A percentile compares a stretch with the other conserved stretches of the same genome.
Evolutionary conservation across 2,888 invertebrate genomes (phyloP).

Genomic region (Ophonus ardosiacus): DNA sequence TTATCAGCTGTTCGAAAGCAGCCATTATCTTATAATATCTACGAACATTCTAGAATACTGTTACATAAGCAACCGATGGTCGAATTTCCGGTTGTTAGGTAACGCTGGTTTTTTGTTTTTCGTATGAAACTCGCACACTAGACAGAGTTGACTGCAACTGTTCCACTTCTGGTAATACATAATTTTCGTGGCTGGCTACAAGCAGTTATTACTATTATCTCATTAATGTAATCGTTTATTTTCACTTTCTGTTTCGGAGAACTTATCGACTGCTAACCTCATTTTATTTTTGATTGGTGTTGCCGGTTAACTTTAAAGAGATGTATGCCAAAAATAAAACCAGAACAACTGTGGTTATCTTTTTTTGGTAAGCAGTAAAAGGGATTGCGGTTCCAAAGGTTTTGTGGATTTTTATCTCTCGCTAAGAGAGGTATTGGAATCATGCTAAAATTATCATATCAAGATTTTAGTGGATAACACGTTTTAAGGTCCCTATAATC

Average conservation of each 20-base stretch:
- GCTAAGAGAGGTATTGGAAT: too few relatives aligned
- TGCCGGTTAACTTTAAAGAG: background rate
- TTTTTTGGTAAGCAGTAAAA: background rate
- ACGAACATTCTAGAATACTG: background rate
- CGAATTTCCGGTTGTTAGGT: constrained; percentile 6
- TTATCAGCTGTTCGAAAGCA: background rate
- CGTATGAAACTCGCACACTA: background rate
- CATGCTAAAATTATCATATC: too few relatives aligned
- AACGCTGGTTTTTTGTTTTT: background rate
- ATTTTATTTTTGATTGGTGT: constrained; percentile 12
- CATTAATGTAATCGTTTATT: background rate
- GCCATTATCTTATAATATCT: background rate
- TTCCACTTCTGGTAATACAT: background rate
- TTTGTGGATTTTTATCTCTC: background rate
- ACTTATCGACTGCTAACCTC: constrained; percentile 1
- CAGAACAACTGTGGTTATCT: background rate
- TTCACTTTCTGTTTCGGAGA: constrained; percentile 10
- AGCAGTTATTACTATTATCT: background rate
- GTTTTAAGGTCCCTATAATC: too few relatives aligned
- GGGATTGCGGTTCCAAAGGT: background rate
- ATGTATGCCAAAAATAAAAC: background rate
- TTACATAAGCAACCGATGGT: constrained; percentile 10
- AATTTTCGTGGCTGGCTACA: background rate
- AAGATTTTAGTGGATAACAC: too few relatives aligned
- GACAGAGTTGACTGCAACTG: background rate